A percentile compares a stretch with the other conserved stretches of the same genome.
Conservation (phyloP, 1,140 invertebrate genomes). For the Drosophila athabasca region DNA sequence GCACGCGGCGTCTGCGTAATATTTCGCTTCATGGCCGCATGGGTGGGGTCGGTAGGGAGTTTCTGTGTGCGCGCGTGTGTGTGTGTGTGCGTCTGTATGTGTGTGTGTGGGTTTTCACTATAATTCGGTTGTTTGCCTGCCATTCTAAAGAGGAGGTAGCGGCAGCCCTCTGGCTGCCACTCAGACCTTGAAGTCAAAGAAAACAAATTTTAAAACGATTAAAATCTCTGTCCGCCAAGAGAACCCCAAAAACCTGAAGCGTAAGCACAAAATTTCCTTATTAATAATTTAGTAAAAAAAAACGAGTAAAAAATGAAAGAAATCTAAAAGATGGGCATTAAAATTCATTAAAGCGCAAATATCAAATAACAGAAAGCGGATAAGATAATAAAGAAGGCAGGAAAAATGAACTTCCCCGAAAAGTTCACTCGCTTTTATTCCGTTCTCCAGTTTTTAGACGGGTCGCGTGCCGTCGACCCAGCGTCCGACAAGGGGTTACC, state of each 20-base stretch:
- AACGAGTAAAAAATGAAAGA: conserved; percentile 19
- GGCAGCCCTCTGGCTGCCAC: conserved; percentile 4
- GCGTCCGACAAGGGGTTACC: conserved; percentile 54
- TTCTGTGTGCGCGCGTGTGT: conserved; percentile 7
- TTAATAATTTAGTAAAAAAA: conserved; percentile 64
- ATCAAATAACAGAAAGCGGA: conserved; percentile 59
- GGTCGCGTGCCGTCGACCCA: conserved; percentile 5
- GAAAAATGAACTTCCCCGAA: conserved; percentile 6
- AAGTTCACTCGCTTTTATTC: neutral
- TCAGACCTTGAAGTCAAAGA: conserved; percentile 13
- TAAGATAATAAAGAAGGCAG: conserved; percentile 33
- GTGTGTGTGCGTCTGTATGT: neutral
- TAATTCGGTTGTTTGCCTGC: no score
- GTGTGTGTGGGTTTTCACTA: neutral
- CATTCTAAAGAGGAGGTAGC: no score
- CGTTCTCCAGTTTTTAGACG: neutral
- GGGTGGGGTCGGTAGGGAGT: neutral
- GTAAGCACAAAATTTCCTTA: conserved; percentile 65
- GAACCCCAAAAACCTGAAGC: conserved; percentile 30
- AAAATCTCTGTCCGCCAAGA: conserved; percentile 37
- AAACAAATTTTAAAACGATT: conserved; percentile 49
- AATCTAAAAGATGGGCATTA: conserved; percentile 26
- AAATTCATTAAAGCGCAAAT: conserved; percentile 70
- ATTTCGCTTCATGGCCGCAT: conserved; percentile 5
- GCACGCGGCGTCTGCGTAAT: conserved; percentile 55